Base-by-base conservation (phyloP, 2,113 vertebrate genomes). In the rabbit (Oryctolagus cuniculus) region DNA sequence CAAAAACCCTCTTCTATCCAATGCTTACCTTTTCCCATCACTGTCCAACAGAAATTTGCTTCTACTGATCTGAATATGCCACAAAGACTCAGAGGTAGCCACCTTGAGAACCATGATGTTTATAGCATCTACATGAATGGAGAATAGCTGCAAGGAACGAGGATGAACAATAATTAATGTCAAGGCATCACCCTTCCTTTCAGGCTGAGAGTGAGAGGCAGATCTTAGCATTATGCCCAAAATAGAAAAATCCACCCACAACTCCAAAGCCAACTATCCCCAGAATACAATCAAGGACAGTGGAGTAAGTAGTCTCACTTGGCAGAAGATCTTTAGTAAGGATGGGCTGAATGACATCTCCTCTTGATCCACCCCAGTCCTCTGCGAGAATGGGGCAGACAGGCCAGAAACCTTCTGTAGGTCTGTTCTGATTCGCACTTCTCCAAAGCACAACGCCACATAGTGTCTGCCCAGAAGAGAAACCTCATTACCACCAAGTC, bases 71-170 rank as follows among this genome's bases (percentile, higher is more conserved):
- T 99, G 99, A 98, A 99, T 98, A 36, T 99, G 99, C 99, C 99
- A 99, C 24, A 99, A 98, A 36, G 99, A 99, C 94, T 99, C 99
- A 1, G 99, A 98, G 77, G 99, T 98, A 31, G 98, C 99, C 90
- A 99, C 97, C 72, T 99, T 99, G 95, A 99, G 98, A 75, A 99
- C 99, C 98, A 99, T 99, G 97, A 99, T 97, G 78, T 99, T 99
- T 97, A 99, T 97, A 58, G 99, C 99, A 93, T 99, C 98, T 96
- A 99, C 74, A 63, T 99, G 99, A 94, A 99, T 97, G 11, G 99
- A 99, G 91, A 99, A 98, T 31, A 99, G 97, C 99, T 99, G 95
- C 36, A 83, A 92, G 66, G 27, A 96, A 81, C 64, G 80, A 92
- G 15, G 0, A 87, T 87, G 70, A 98, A 85, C 24, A 72, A 69